Evolutionary conservation across 2,113 vertebrate genomes (phyloP).

Genomic region (Grammomys surdaster): DNA sequence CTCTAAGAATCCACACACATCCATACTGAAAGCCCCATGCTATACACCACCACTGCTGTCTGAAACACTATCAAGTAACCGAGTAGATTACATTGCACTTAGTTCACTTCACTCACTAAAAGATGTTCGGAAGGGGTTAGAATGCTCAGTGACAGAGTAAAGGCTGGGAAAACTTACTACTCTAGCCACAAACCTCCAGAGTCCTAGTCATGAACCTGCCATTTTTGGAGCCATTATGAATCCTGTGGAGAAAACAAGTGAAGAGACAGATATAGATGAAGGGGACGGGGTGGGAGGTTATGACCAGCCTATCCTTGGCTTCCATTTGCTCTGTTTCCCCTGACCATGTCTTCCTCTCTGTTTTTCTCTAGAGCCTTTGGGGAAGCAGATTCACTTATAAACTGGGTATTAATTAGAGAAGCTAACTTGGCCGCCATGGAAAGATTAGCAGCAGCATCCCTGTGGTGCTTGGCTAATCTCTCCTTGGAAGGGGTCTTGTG

Average conservation of each 20-base stretch:
- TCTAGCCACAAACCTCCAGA: background rate
- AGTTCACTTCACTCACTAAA: background rate
- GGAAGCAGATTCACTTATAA: conserved; percentile 34
- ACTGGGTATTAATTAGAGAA: conserved; percentile 62
- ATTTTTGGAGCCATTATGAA: background rate
- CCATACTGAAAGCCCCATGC: background rate
- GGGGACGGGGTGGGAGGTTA: background rate
- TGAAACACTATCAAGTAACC: background rate
- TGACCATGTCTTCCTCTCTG: conserved; percentile 4
- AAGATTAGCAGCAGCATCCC: conserved; percentile 27
- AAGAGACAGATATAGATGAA: background rate
- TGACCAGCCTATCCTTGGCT: background rate
- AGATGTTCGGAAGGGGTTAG: background rate
- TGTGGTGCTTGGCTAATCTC: background rate
- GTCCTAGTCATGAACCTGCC: background rate
- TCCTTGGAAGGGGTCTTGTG: background rate
- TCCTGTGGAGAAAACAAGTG: background rate
- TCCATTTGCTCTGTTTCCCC: background rate
- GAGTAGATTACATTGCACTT: background rate
- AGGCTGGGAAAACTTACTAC: background rate
- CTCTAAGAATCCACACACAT: background rate
- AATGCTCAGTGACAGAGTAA: background rate
- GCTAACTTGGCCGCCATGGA: background rate
- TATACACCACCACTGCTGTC: background rate
- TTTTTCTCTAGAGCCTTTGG: background rate